Evolutionary conservation across 53 echinoderm and acorn worm genomes (phyloP).

Genomic region (Mesocentrotus franciscanus): DNA sequence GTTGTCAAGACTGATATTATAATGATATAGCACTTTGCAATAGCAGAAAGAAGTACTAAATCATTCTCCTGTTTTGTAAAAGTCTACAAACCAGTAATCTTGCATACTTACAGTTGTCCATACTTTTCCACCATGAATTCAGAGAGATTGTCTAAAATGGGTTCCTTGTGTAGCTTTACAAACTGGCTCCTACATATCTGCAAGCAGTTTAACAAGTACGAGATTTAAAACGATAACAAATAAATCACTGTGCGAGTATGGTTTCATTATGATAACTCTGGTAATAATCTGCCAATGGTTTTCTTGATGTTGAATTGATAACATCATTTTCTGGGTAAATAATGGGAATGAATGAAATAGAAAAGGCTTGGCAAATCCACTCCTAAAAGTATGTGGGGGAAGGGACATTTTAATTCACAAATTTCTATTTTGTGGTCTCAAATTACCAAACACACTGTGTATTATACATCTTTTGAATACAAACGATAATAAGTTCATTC

Average conservation of each 20-base stretch:
- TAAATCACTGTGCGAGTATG: neutral
- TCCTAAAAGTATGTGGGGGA: too few relatives aligned
- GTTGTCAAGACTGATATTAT: neutral
- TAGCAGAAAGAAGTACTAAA: neutral
- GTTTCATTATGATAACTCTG: too few relatives aligned
- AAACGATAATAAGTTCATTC: too few relatives aligned
- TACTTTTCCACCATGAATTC: constrained; percentile 78
- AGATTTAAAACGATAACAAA: neutral
- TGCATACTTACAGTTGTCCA: constrained; percentile 84
- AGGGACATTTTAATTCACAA: neutral
- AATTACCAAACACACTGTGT: too few relatives aligned
- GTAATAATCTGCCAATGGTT: too few relatives aligned
- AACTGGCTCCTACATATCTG: constrained; percentile 96
- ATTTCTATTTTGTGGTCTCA: too few relatives aligned
- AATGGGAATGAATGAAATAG: too few relatives aligned
- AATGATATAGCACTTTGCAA: neutral
- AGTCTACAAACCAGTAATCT: too few relatives aligned
- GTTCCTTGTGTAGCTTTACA: constrained; percentile 87
- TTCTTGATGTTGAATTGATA: too few relatives aligned
- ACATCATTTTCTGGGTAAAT: too few relatives aligned
- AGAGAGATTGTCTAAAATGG: constrained; percentile 83
- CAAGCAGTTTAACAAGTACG: neutral
- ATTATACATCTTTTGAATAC: too few relatives aligned
- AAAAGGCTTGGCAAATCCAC: too few relatives aligned
- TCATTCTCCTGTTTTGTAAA: neutral